Base-by-base conservation (phyloP, 2,797 vertebrate genomes). In the Arrhamphus sclerolepis region DNA sequence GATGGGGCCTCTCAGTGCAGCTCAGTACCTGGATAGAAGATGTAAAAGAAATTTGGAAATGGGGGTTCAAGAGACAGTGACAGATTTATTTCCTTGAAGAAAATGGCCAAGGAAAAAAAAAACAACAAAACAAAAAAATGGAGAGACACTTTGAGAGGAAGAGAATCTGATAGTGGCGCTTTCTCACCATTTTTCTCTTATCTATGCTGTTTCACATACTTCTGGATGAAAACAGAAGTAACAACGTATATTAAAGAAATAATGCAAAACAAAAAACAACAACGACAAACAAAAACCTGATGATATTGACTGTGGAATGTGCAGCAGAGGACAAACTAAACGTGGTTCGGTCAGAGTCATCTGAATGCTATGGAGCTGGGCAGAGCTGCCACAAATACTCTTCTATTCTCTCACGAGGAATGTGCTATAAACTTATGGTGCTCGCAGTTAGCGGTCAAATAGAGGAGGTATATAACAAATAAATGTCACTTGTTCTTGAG, bases 281-380 rank as follows among this genome's bases (percentile, higher is more conserved):
- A 2, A 38, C 13, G 14, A 16, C 13, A 38, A 34, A 68, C 2
- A 26, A 26, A 26, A 26, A 26, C 24, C 60, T 69, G 66, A 71
- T 75, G 68, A 72, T 74, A 56, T 75, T 82, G 63, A 82, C 62
- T 71, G 56, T 62, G 71, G 80, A 84, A 81, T 81, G 72, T 72
- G 73, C 69, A 68, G 13, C 78, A 58, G 65, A 43, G 71, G 71
- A 77, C 59, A 72, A 53, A 49, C 65, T 43, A 22, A 63, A 39
- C 38, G 42, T 34, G 49, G 73, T 70, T 82, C 66, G 69, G 62
- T 71, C 72, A 73, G 63, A 63, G 81, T 83, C 82, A 77, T 78
- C 81, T 57, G 69, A 75, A 70, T 38, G 59, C 13, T 7, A 54
- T 29, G 26, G 46, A 48, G 28, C 44, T 7, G 16, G 46, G 58